Conservation (phyloP, 2,113 vertebrate species). For the Melanostigma gelatinosum region DNA sequence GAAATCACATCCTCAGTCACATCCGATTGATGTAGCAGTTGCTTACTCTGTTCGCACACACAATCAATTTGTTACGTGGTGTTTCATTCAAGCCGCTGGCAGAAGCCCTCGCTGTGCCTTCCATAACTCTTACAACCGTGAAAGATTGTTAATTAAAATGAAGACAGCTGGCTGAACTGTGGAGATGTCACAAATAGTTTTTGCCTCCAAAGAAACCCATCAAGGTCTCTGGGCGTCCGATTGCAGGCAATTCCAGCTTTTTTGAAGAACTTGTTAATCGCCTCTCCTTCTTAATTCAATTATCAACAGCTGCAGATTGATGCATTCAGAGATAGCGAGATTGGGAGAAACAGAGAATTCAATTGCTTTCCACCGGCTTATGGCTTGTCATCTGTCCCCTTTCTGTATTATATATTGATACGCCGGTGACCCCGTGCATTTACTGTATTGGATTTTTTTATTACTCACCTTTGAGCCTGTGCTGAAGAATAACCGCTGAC, state of each 20-base stretch:
- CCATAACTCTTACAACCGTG: conserved; percentile 81
- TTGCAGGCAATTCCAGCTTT: conserved; percentile 77
- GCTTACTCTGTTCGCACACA: conserved; percentile 72
- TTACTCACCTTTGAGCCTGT: conserved; percentile 88
- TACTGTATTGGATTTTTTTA: conserved; percentile 91
- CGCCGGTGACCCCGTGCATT: conserved; percentile 84
- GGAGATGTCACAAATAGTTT: conserved; percentile 81
- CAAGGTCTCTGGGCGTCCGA: conserved; percentile 64
- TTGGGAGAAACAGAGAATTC: conserved; percentile 74
- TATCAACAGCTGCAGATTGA: conserved; percentile 83
- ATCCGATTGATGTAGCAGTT: conserved; percentile 72
- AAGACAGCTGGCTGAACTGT: conserved; percentile 79
- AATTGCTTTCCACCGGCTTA: conserved; percentile 87
- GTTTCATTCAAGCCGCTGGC: conserved; percentile 75
- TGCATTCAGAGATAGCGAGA: conserved; percentile 72
- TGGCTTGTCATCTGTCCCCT: conserved; percentile 88
- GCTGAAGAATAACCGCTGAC: conserved; percentile 88
- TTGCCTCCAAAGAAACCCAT: conserved; percentile 69
- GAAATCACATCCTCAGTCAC: conserved; percentile 65
- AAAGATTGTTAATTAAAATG: conserved; percentile 86
- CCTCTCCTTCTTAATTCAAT: conserved; percentile 80
- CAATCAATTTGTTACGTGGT: conserved; percentile 79
- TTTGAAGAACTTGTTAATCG: conserved; percentile 84
- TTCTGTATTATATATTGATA: conserved; percentile 86
- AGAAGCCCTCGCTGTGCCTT: conserved; percentile 67